Conservation (phyloP, 1,140 invertebrate species). For the Zelostemma sp. region DNA sequence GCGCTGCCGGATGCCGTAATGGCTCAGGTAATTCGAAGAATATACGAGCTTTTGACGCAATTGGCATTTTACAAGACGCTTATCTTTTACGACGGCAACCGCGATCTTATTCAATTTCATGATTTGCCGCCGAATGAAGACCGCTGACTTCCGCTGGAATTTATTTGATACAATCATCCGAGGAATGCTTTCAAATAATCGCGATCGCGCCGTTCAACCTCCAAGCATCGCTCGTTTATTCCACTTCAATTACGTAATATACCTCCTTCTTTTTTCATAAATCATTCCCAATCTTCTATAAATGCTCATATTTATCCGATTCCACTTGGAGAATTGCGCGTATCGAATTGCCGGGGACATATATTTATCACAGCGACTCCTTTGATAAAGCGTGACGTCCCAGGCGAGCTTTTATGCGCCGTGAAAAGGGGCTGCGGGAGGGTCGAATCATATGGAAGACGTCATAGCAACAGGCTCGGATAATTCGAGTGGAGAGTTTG, state of each 20-base stretch:
- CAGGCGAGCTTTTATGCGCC: neutral
- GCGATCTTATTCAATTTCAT: conserved; percentile 19
- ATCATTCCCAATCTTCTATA: too few relatives aligned
- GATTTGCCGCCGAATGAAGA: conserved; percentile 2
- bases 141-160: neutral
- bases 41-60: conserved; percentile 20
- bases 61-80: conserved; percentile 20
- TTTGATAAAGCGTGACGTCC: conserved; percentile 15
- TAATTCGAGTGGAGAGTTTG: conserved; percentile 34
- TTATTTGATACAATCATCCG: neutral
- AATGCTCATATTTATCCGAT: too few relatives aligned
- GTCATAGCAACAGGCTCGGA: conserved; percentile 7
- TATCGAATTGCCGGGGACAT: neutral
- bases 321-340: too few relatives aligned
- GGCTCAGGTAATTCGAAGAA: conserved; percentile 11
- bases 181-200: neutral
- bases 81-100: conserved; percentile 9
- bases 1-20: conserved; percentile 7
- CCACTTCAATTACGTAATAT: too few relatives aligned
- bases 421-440: conserved; percentile 8
- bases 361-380: conserved; percentile 1
- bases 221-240: too few relatives aligned
- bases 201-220: too few relatives aligned
- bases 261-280: too few relatives aligned
- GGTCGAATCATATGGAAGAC: conserved; percentile 19